Percentiles rank a stretch among this genome's conserved stretches.
Conservation (phyloP, 2,113 vertebrate genomes). For the Pseudois nayaur region DNA sequence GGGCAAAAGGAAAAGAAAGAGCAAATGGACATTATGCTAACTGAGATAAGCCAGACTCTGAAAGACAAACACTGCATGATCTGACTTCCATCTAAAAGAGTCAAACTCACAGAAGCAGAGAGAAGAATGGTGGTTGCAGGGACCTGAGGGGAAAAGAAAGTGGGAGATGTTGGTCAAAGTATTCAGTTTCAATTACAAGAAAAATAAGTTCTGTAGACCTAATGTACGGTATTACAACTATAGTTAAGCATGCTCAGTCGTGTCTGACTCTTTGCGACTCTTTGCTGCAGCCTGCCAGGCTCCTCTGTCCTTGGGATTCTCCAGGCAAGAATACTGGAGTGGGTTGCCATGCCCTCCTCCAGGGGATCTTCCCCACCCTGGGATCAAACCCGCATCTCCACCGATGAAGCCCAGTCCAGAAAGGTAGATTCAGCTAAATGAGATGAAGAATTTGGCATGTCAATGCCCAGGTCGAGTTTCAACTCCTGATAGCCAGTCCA, state of each 20-base stretch:
- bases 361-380: neutral
- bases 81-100: neutral
- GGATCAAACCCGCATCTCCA: neutral
- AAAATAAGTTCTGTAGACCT: neutral
- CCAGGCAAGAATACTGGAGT: neutral
- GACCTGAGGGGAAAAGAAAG: neutral
- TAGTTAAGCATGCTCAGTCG: neutral
- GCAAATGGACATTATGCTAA: neutral
- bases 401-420: neutral
- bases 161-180: neutral
- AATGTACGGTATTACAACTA: neutral
- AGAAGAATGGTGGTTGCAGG: neutral
- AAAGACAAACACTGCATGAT: neutral
- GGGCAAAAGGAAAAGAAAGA: neutral
- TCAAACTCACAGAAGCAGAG: neutral
- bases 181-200: neutral
- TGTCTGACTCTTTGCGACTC: neutral
- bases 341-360: neutral
- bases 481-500: neutral
- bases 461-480: neutral
- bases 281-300: neutral
- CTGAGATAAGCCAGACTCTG: neutral
- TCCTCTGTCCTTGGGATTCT: neutral
- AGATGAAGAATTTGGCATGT: neutral
- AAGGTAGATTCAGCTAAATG: neutral